phyloP scores from a whole-genome alignment of 2,113 vertebrate genomes.

The Cacatua alba region DNA sequence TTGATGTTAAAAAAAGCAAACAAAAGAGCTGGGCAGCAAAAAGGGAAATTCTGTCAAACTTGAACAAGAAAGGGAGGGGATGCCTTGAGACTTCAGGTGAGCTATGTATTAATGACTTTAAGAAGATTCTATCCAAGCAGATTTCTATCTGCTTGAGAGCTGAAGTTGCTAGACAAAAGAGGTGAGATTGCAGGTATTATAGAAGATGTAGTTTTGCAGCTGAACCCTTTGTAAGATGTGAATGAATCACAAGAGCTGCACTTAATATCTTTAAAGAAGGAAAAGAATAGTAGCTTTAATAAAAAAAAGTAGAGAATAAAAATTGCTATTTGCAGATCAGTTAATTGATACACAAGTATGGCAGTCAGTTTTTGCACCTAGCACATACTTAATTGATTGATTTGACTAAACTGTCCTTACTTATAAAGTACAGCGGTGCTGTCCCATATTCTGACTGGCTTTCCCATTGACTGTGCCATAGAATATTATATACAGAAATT shows the following conservation, averaged over 20 bases:
- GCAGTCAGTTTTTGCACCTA: background rate
- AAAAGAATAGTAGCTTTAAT: background rate
- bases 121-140: background rate
- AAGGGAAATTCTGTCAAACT: background rate
- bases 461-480: fast-evolving
- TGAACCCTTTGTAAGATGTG: background rate
- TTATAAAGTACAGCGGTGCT: background rate
- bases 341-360: background rate
- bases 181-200: background rate
- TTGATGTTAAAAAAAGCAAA: background rate
- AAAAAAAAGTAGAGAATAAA: background rate
- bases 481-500: background rate
- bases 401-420: background rate
- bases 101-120: background rate
- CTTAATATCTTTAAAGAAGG: background rate
- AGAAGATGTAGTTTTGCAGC: background rate
- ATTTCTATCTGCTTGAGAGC: background rate
- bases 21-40: background rate
- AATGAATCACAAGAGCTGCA: background rate
- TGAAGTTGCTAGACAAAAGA: background rate
- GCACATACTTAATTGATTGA: background rate
- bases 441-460: background rate
- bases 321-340: background rate
- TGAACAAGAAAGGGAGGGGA: background rate
- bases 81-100: background rate